Percentiles rank a stretch among this genome's conserved stretches.
Evolutionary conservation across 2,113 vertebrate genomes (phyloP).

Genomic region (Callaeas wilsoni): DNA sequence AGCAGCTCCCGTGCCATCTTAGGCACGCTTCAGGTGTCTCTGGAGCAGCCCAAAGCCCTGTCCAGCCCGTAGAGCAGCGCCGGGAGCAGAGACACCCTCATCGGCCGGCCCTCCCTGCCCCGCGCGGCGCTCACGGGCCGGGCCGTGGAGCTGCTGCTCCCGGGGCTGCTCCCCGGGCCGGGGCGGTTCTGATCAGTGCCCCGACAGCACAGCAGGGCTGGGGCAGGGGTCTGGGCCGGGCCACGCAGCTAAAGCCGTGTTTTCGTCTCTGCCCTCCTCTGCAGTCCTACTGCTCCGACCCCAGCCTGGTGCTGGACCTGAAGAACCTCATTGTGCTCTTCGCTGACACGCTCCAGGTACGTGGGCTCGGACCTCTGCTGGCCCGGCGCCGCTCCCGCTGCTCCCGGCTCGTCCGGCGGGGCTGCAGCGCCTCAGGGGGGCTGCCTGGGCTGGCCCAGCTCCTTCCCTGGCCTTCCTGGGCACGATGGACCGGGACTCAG

Average conservation of each 20-base stretch:
- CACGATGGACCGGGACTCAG: too few species aligned
- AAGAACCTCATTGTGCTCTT: conserved; percentile 98
- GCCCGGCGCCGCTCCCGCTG: too few species aligned
- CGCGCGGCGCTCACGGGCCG: too few species aligned
- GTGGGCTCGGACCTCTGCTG: fast-evolving
- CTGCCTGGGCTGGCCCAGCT: too few species aligned
- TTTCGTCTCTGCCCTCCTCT: neutral
- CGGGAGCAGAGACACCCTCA: neutral
- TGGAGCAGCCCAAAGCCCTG: neutral
- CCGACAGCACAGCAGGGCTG: neutral
- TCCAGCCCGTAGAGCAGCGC: neutral
- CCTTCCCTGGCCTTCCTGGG: fast-evolving
- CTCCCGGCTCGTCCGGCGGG: neutral
- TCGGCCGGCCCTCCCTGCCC: neutral
- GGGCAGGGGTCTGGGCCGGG: neutral
- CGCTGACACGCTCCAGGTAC: conserved; percentile 94
- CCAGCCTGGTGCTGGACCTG: conserved; percentile 90
- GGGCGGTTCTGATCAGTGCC: neutral
- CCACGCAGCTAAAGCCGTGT: neutral
- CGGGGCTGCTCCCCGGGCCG: too few species aligned
- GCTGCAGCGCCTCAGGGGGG: neutral
- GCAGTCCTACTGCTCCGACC: conserved; percentile 95
- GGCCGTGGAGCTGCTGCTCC: neutral
- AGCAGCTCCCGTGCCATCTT: neutral
- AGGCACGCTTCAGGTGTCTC: neutral